Conservation (phyloP, 1,140 invertebrate genomes). For the Drosophila quadrilineata region DNA sequence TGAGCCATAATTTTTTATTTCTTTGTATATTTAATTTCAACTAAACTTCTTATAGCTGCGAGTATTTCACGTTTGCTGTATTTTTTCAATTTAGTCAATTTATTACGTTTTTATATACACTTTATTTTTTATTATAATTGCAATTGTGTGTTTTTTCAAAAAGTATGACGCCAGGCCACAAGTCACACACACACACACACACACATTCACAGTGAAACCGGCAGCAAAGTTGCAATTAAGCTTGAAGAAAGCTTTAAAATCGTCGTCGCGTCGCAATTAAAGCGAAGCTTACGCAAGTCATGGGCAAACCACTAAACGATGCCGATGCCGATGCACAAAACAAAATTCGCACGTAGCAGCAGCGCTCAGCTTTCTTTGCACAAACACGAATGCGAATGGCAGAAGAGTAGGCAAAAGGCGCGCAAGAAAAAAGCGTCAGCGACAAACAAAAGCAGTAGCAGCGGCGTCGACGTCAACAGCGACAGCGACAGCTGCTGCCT, state of each 20-base stretch:
- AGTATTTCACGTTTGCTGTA: slow-evolving; percentile 49
- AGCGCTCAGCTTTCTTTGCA: slow-evolving; percentile 8
- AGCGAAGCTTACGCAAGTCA: slow-evolving; percentile 15
- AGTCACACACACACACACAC: not conserved
- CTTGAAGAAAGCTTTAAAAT: slow-evolving; percentile 15
- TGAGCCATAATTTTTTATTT: slow-evolving; percentile 67
- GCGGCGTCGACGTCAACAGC: not conserved
- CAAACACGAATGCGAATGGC: slow-evolving; percentile 15
- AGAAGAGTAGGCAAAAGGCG: slow-evolving; percentile 29
- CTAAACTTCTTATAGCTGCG: slow-evolving; percentile 50
- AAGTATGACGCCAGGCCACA: slow-evolving; percentile 7
- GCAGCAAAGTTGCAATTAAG: not conserved
- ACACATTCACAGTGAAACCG: not conserved
- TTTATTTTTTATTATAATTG: slow-evolving; percentile 1
- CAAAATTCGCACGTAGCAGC: slow-evolving; percentile 21
- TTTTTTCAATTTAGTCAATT: slow-evolving; percentile 25
- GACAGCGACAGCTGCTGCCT: slow-evolving; percentile 16
- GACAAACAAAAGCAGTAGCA: too few species aligned
- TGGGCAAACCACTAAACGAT: slow-evolving; percentile 17
- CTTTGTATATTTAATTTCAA: slow-evolving; percentile 49
- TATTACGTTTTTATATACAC: slow-evolving; percentile 1
- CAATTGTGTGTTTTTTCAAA: slow-evolving; percentile 18
- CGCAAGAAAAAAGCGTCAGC: slow-evolving; percentile 23
- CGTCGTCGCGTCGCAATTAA: slow-evolving; percentile 26
- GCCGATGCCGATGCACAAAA: slow-evolving; percentile 16